phyloP scores from a whole-genome alignment of 2,888 invertebrate species.

The Sarcophaga variegata region DNA sequence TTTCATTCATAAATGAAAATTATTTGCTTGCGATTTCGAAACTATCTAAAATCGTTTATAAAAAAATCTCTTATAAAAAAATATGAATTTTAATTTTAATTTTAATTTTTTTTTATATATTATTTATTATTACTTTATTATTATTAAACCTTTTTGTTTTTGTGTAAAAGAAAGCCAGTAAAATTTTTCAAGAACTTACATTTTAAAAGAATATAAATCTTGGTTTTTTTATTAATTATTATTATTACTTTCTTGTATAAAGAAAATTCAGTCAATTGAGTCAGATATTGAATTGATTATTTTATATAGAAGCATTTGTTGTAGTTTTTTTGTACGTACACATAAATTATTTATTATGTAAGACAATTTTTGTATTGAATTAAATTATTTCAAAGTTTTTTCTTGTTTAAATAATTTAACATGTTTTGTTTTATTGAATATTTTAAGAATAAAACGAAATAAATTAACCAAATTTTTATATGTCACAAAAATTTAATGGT shows the following conservation, averaged over 20 bases:
- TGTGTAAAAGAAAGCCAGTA: background rate
- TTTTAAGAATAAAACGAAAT: conserved; percentile 21
- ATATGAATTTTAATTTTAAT: background rate
- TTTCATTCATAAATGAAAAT: too few species aligned
- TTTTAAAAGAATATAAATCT: too few species aligned
- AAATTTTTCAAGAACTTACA: background rate
- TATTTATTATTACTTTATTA: background rate
- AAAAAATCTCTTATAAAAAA: too few species aligned
- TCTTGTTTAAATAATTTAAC: background rate
- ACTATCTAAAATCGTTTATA: too few species aligned
- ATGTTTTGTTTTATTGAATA: background rate
- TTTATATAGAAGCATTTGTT: conserved; percentile 14
- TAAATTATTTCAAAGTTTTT: conserved; percentile 39
- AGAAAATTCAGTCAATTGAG: background rate
- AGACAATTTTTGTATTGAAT: conserved; percentile 4
- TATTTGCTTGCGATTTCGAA: too few species aligned
- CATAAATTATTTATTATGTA: conserved; percentile 18
- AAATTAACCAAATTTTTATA: conserved; percentile 35
- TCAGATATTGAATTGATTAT: background rate
- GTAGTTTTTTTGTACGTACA: background rate
- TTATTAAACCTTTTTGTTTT: background rate
- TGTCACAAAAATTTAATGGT: conserved; percentile 24
- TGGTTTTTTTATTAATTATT: background rate
- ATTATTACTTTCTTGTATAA: background rate
- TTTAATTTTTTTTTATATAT: background rate